A percentile compares a stretch with the other conserved stretches of the same genome.
phyloP scores from a whole-genome alignment of 2,113 vertebrate species.

The Phylloscopus trochiloides region DNA sequence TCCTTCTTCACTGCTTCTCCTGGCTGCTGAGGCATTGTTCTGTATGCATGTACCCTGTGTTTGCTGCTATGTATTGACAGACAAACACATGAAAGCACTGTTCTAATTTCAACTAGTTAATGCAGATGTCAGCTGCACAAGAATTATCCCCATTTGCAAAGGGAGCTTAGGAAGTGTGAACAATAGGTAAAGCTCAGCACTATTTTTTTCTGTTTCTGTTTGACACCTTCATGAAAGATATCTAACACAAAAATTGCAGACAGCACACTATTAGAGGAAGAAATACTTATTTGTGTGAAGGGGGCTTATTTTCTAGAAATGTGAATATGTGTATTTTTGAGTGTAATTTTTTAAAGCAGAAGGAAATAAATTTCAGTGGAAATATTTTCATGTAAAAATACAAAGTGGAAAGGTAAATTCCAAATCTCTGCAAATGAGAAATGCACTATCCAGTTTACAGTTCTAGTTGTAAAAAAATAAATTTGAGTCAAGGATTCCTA shows the following conservation, averaged over 20 bases:
- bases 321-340: background rate
- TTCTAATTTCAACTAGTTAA: background rate
- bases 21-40: background rate
- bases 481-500: background rate
- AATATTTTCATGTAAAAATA: background rate
- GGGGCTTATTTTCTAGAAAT: background rate
- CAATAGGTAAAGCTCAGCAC: background rate
- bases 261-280: background rate
- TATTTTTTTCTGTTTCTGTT: background rate
- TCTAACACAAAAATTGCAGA: background rate
- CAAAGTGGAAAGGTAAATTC: background rate
- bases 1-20: background rate
- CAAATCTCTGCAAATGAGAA: background rate
- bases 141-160: background rate
- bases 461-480: background rate
- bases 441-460: background rate
- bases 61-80: background rate
- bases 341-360: background rate
- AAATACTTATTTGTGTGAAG: background rate
- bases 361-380: background rate
- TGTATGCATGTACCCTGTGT: background rate
- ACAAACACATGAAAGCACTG: background rate
- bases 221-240: background rate
- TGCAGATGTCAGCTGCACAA: background rate
- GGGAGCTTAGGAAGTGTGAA: background rate